Evolutionary conservation across 1,140 invertebrate genomes (phyloP).

Genomic region (Drosophila nasuta): DNA sequence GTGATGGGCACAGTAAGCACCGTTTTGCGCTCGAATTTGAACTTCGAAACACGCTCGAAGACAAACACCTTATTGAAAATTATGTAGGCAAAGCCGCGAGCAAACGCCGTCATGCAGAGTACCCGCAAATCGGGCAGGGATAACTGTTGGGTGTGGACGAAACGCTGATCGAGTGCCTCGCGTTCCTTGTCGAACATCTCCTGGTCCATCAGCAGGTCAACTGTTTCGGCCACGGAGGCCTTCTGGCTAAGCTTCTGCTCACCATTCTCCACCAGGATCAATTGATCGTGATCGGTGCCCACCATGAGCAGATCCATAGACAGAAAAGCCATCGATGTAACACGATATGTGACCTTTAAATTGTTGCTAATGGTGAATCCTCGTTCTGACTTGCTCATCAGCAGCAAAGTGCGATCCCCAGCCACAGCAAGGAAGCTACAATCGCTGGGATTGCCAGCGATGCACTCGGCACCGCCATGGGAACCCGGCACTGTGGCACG

Average conservation of each 20-base stretch:
- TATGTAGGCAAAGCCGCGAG: conserved; percentile 87
- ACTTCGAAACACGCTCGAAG: conserved; percentile 87
- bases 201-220: conserved; percentile 85
- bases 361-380: conserved; percentile 90
- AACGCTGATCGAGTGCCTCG: conserved; percentile 59
- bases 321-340: conserved; percentile 88
- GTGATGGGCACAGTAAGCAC: conserved; percentile 86
- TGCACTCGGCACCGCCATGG: conserved; percentile 73
- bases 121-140: conserved; percentile 82
- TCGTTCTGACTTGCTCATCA: conserved; percentile 90
- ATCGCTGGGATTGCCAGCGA: conserved; percentile 89
- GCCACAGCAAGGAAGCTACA: conserved; percentile 89
- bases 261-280: conserved; percentile 90
- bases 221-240: conserved; percentile 84
- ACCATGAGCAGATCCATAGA: conserved; percentile 89
- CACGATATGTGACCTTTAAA: conserved; percentile 89
- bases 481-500: conserved; percentile 87
- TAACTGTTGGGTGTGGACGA: conserved; percentile 42
- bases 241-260: conserved; percentile 88
- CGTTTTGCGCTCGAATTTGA: conserved; percentile 86
- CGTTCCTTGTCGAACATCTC: conserved; percentile 73
- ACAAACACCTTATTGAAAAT: conserved; percentile 87
- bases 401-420: conserved; percentile 89
- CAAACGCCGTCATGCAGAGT: conserved; percentile 86
- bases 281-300: conserved; percentile 89